Evolutionary conservation across 2,888 invertebrate genomes (phyloP), one percentile per base, ranked within the genome.

Genomic region (Hofmannophila pseudospretella): DNA sequence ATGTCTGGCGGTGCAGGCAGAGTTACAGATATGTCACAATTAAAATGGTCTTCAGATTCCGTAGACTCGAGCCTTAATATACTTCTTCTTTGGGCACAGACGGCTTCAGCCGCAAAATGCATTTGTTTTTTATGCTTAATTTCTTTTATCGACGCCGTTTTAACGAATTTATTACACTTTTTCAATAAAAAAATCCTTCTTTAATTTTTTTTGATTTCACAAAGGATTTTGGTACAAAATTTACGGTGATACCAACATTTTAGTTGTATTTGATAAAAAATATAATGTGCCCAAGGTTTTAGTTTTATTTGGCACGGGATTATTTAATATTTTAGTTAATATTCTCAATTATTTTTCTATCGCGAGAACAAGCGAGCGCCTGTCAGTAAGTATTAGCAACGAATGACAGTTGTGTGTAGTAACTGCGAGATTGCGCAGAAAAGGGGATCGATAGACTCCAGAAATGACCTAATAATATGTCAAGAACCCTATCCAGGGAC

Each of bases 11-110:
- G 82, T 0, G 82, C 82, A n/a, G 80, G 78, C 39, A 82, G 43
- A 0, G 75, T 66, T 32, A 75, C 56, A 5, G 61, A 57, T 32
- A 61, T 43, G 3, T 56, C 56, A 40, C 64, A 69, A 13, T 58
- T 63, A 64, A 77, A 75, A 43, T 79, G 72, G 31, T 84, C 82
- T 42, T 85, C 85, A 0, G 85, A 75, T 39, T 86, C 85, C 42
- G 85, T 86, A 0, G 82, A 82, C 40, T 68, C 73, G 38, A 84
- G 54, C 43, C 69, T 67, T 10, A 48, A 45, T 12, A 51, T 53
- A 46, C 57, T 59, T 49, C 61, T 66, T 37, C 46, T 52, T 35
- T 46, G 42, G 34, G 51, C 41, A 41, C 40, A 51, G 41, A 69
- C 78, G 80, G 79, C 79, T 49, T 46, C 19, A 50, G 77, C 82